Base-by-base conservation (phyloP, 2,888 invertebrate species). In the Epicampocera succincta region DNA sequence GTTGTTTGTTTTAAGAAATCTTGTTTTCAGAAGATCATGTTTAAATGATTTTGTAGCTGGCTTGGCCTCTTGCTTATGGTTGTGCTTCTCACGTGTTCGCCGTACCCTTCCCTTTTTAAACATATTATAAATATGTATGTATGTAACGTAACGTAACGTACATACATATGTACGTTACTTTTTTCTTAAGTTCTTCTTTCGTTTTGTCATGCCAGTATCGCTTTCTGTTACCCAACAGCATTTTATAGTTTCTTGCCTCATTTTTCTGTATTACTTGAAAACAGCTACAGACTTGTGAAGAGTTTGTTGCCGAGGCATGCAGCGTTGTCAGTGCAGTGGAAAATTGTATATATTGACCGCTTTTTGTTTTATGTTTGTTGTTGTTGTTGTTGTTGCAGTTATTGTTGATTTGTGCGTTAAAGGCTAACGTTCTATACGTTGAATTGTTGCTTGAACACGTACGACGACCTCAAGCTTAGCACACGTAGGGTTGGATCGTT, bases 401-500 rank as follows among this genome's bases (percentile, higher is more conserved):
- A n/a, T 29, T 61, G 61, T 38, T 65, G 11, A 29, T 46, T 17
- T 25, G 19, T 52, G 66, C 48, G 11, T 74, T 65, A 46, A 46
- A 61, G 38, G 13, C 54, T 19, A 42, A 50, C 56, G 44, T 33
- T 29, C 42, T 21, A 38, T 48, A 73, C 73, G 54, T 33, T 44
- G 54, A 50, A 12, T 33, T 19, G 42, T 38, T 48, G 60, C 19
- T 61, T n/a, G 15, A 40, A 46, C 83, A 73, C 84, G 83, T 84
- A 80, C 83, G 83, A 77, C 83, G 83, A 84, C 83, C 83, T 84
- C 84, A 83, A 80, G 83, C 81, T 56, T 54, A 84, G 81, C 84
- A 83, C 84, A 82, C 83, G 81, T 83, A 78, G 73, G 81, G 69
- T 65, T 54, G 65, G 19, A 56, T 71, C 38, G 40, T 61, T 71